phyloP scores from a whole-genome alignment of 92 coral and sea anemone species.

The Muricea muricata region DNA sequence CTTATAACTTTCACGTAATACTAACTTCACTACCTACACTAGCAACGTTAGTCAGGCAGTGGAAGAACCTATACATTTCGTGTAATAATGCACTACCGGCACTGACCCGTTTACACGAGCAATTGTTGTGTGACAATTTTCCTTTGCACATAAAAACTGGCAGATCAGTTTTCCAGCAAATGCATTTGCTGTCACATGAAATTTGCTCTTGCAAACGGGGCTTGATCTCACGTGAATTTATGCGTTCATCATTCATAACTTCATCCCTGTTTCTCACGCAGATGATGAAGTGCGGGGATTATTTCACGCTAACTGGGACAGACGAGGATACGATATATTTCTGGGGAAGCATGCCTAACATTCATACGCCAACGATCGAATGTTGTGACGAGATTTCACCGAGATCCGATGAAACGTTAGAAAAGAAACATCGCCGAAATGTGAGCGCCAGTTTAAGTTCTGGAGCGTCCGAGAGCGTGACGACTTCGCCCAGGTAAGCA shows the following conservation, averaged over 20 bases:
- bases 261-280: neutral
- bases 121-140: no score
- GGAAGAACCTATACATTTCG: no score
- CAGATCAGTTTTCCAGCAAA: no score
- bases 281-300: slow-evolving; percentile 94
- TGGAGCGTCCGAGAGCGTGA: slow-evolving; percentile 79
- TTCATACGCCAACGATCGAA: slow-evolving; percentile 42
- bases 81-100: no score
- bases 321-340: slow-evolving; percentile 88
- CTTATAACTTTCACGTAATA: no score
- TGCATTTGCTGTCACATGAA: no score
- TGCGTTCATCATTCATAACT: neutral
- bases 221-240: neutral
- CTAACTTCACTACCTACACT: no score
- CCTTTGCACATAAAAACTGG: no score
- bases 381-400: slow-evolving; percentile 79
- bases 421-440: slow-evolving; percentile 76
- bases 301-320: slow-evolving; percentile 90
- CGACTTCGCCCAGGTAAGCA: slow-evolving; percentile 68
- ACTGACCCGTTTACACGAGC: no score
- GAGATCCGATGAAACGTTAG: slow-evolving; percentile 65
- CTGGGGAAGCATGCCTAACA: slow-evolving; percentile 85
- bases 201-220: no score
- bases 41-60: no score
- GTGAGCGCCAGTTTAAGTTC: slow-evolving; percentile 88